These are phyloP conservation scores for Stomatorhinus walkeri DNA, from an alignment of 2,797 vertebrate genomes.

Conservation along the genomic window DNA sequence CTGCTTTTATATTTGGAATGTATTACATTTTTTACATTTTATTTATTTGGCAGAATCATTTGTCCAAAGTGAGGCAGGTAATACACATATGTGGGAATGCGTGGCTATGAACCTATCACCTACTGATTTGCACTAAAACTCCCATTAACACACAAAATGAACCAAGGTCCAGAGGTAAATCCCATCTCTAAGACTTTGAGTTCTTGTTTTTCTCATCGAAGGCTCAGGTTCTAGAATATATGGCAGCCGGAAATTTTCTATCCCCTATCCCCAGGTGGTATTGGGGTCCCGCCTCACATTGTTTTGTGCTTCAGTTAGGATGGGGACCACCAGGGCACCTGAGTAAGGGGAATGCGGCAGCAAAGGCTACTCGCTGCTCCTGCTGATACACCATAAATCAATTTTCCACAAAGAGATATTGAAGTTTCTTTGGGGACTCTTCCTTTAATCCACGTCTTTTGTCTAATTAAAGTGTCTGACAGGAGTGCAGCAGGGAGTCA, in stretches of 20 bases:
- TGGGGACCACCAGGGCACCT: constrained; percentile 13
- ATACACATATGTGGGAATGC: not conserved
- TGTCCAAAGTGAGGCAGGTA: not conserved
- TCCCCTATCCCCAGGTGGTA: constrained; percentile 2
- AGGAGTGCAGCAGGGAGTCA: constrained; percentile 31
- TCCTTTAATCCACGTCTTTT: constrained; percentile 42
- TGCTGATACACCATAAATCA: constrained; percentile 40
- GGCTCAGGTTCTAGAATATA: too few species aligned
- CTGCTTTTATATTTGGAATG: not conserved
- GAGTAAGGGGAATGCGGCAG: constrained; percentile 23
- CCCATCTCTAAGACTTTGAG: not conserved
- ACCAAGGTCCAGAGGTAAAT: not conserved
- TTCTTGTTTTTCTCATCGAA: not conserved
- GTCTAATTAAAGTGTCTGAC: constrained; percentile 46
- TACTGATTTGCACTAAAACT: not conserved
- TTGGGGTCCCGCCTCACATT: constrained; percentile 10
- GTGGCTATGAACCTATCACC: not conserved
- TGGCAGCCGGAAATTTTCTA: not conserved
- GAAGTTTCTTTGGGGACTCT: constrained; percentile 37
- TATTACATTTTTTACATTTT: not conserved
- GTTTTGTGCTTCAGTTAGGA: constrained; percentile 16
- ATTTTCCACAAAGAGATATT: constrained; percentile 31
- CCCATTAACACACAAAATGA: constrained; percentile 7
- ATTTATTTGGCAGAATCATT: not conserved
- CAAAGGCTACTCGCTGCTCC: constrained; percentile 26